These are phyloP conservation scores for Thumatha senex DNA, from an alignment of 2,888 invertebrate species.

Conservation along the genomic window DNA sequence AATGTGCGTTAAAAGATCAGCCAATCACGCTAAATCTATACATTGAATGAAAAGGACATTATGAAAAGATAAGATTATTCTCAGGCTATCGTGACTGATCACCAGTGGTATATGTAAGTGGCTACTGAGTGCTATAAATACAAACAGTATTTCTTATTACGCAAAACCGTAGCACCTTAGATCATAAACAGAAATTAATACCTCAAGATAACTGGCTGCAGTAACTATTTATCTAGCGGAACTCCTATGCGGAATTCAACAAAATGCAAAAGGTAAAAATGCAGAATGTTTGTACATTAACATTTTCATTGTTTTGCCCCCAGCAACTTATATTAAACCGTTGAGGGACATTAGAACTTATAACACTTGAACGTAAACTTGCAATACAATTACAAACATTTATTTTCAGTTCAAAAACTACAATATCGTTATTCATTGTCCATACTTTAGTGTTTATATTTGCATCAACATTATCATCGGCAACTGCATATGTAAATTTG, in stretches of 20 bases:
- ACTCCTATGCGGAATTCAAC: slow-evolving; percentile 32
- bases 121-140: neutral
- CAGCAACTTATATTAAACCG: slow-evolving; percentile 72
- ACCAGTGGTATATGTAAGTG: neutral
- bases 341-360: slow-evolving; percentile 77
- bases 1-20: too few species aligned
- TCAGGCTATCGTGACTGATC: too few species aligned
- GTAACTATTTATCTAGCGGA: slow-evolving; percentile 22
- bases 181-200: too few species aligned
- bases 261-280: slow-evolving; percentile 66
- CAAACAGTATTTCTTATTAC: neutral
- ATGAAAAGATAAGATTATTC: too few species aligned
- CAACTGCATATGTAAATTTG: slow-evolving; percentile 28
- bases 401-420: slow-evolving; percentile 15
- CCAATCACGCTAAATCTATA: too few species aligned
- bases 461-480: slow-evolving; percentile 10
- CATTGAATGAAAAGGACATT: too few species aligned
- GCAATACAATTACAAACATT: slow-evolving; percentile 64
- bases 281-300: slow-evolving; percentile 61
- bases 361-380: slow-evolving; percentile 75
- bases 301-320: slow-evolving; percentile 77
- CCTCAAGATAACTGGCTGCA: slow-evolving; percentile 19
- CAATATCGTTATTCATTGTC: slow-evolving; percentile 17
- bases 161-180: too few species aligned
- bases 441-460: slow-evolving; percentile 36